Evolutionary conservation across 2,797 vertebrate genomes (phyloP), one percentile per base, ranked within the genome.

Genomic region (Cirrhinus mrigala): DNA sequence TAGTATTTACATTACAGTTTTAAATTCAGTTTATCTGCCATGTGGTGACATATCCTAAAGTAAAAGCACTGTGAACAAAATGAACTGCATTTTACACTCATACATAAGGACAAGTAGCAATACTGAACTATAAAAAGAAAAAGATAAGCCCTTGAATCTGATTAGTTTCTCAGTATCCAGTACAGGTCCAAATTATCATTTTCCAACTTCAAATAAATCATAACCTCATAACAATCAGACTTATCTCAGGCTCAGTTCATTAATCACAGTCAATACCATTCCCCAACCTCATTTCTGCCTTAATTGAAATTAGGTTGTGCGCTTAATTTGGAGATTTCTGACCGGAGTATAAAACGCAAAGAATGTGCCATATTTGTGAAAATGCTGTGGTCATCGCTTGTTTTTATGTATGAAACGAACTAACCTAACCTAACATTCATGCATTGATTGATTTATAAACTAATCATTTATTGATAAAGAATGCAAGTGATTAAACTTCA

Each of bases 101-200:
- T 33, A 77, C 10, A 27, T 69, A 56, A 83, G 76, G 66, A 85
- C 79, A 76, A 18, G 60, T 66, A 22, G 52, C 14, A 82, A 37
- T 24, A 46, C 64, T 54, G n/a, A 48, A 73, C 40, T 37, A 56
- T 73, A 58, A 79, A 73, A 73, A 54, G 54, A 73, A 62, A 73
- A 73, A 85, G 40, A 70, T 64, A 74, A 68, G 71, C 86, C 76
- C 81, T 62, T 82, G 54, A 62, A 77, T 64, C 70, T 58, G 81
- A 87, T 84, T 78, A 84, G 62, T 71, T 81, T 80, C 75, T 70
- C 40, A 74, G n/a, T 48, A 76, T 66, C 27, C 52, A 71, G 37
- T 27, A 81, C 27, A 44, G 66, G 69, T 62, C 50, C 60, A 82
- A 33, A 56, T 84, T n/a, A 86, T 58, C 20, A 62, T 85, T 58